Base-by-base conservation (phyloP, 1,140 invertebrate genomes). In the Leptopilina boulardi region DNA sequence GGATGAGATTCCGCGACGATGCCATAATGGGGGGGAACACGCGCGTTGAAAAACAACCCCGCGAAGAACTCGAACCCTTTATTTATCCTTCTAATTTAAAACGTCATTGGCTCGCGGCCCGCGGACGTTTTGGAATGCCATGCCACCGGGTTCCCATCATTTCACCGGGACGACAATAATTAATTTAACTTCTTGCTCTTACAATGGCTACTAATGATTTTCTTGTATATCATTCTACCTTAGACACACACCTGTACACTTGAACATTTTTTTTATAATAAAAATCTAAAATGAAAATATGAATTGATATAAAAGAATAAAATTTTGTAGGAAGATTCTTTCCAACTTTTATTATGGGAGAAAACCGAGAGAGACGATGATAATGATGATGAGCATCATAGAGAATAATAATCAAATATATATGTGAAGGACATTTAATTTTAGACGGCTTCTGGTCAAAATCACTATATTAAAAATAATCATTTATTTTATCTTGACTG, bases 181-280 rank as follows among this genome's bases (percentile, higher is more conserved):
- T 91, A 90, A 90, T 91, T 91, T 90, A 89, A 91, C 86, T 91
- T 91, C 85, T 89, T 90, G 86, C 85, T 76, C 78, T 78, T 79
- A 73, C 83, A 84, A 87, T 89, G 86, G 86, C 87, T 87, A 86
- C 88, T 89, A 89, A 90, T 89, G 86, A 87, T 90, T 89, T 88
- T 88, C 86, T 89, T 89, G 87, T n/a, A n/a, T 87, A 87, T 81
- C 84, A 82, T 82, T 83, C 79, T 83, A 82, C 80, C 86, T 38
- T 38, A 38, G 1, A 38, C 83, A 78, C 75, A 78, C 77, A 75
- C 80, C 80, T 80, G 77, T 77, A 78, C 81, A 80, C 83, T 81
- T 83, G 77, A 81, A 78, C 41, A 42, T 42, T 42, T n/a, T n/a
- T n/a, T n/a, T n/a, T n/a, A n/a, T n/a, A n/a, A n/a, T n/a, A n/a